Evolutionary conservation across 2,888 invertebrate genomes (phyloP).

Genomic region (Euphydryas editha): DNA sequence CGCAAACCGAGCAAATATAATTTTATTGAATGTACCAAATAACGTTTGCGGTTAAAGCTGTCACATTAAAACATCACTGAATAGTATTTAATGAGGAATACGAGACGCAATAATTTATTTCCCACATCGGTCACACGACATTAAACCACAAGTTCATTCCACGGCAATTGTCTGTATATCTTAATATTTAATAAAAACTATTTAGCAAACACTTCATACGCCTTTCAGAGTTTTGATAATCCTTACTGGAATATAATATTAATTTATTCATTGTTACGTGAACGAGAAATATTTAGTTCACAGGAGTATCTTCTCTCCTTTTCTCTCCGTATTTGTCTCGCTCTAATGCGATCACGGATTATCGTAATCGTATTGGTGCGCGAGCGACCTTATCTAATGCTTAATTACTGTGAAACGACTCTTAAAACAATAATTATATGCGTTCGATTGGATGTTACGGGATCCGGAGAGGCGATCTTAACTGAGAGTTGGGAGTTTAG

Average conservation of each 20-base stretch:
- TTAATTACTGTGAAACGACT: conserved; percentile 54
- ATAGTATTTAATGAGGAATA: background rate
- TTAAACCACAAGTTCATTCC: background rate
- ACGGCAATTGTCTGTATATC: background rate
- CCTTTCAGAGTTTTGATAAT: background rate
- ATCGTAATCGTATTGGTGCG: conserved; percentile 52
- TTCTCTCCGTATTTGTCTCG: background rate
- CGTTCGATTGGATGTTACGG: conserved; percentile 9
- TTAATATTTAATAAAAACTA: too few relatives aligned
- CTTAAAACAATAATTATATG: conserved; percentile 12
- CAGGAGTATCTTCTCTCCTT: background rate
- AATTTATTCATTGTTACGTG: background rate
- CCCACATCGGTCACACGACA: background rate
- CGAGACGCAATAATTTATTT: background rate
- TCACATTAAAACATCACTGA: background rate
- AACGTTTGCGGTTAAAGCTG: background rate
- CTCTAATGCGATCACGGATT: conserved; percentile 37
- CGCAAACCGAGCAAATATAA: background rate
- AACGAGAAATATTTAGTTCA: background rate
- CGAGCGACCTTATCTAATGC: conserved; percentile 50
- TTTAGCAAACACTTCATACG: background rate
- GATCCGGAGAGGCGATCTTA: background rate
- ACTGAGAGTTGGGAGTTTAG: background rate
- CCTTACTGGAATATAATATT: background rate
- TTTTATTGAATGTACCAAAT: conserved; percentile 3